Base-by-base conservation (phyloP, 53 echinoderm and acorn worm species). In the Crossaster papposus region DNA sequence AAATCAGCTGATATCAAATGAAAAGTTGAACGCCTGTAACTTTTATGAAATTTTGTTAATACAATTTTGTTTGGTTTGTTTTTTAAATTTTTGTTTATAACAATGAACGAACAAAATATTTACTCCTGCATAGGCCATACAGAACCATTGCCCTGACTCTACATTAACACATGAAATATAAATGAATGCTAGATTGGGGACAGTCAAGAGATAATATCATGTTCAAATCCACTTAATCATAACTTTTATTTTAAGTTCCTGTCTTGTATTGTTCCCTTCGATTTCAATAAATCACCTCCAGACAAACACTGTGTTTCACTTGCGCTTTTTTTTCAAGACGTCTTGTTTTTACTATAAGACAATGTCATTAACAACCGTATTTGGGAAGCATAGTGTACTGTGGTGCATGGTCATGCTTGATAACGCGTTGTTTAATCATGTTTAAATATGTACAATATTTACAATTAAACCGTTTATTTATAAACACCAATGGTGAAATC, bases 371-470 rank as follows among this genome's bases (percentile, higher is more conserved):
- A 35, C 35, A 74, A 15, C 35, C 13, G 44, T 26, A 31, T 74
- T 74, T 74, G 3, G 6, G 34, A 74, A 14, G 3, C 15, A 22
- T 14, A 36, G 58, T 81, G 81, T 81, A 81, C 81, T 81, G 81
- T 22, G 23, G 63, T 62, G 32, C 31, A 36, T 54, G 12, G 23
- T 68, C 26, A n/a, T 18, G 68, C 44, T 44, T 68, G 68, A 10
- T 68, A 68, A 26, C 11, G 28, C 68, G 81, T 58, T 55, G 15
- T 63, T 54, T 34, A 58, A 64, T 20, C 64, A n/a, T n/a, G n/a
- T n/a, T 62, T 63, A 32, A 81, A 54, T 58, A 81, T 81, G 33
- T 81, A 81, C 81, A 81, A 62, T 81, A 81, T 81, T 81, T 81
- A 81, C 81, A 81, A 62, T n/a, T n/a, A n/a, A n/a, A n/a, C n/a